A percentile compares a stretch with the other conserved stretches of the same genome.
These are phyloP conservation scores for Cinclus cinclus DNA, from an alignment of 2,113 vertebrate species.

Conservation along the genomic window DNA sequence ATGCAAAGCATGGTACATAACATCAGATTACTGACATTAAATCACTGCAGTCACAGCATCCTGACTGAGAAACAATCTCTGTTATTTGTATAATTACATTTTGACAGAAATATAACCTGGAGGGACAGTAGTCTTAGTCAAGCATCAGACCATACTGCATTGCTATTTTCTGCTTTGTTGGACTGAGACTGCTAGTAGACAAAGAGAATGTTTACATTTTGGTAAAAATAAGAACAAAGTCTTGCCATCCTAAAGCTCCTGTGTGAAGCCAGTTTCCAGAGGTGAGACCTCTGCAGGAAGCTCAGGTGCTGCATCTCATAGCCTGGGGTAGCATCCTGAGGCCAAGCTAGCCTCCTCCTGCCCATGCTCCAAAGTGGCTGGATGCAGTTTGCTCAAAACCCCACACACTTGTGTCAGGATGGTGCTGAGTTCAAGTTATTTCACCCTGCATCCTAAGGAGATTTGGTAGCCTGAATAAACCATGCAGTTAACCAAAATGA, in stretches of 20 bases:
- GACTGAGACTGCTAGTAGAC: not conserved
- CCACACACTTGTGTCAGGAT: not conserved
- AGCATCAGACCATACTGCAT: not conserved
- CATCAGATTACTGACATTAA: conserved; percentile 4
- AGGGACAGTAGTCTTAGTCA: not conserved
- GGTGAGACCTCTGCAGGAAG: not conserved
- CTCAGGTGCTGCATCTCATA: not conserved
- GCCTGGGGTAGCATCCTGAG: not conserved
- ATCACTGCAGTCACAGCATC: not conserved
- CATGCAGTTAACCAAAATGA: not conserved
- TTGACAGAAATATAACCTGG: not conserved
- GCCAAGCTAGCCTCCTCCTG: not conserved
- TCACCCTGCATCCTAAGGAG: not conserved
- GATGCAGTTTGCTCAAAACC: not conserved
- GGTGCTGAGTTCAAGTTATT: not conserved
- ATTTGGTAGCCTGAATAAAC: not conserved
- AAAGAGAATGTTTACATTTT: not conserved
- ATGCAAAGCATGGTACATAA: not conserved
- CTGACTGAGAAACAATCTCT: not conserved
- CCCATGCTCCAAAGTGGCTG: rapidly evolving
- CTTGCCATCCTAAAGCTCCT: not conserved
- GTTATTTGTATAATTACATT: not conserved
- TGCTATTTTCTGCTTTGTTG: not conserved
- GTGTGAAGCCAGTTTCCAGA: not conserved
- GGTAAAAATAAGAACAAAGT: not conserved